Conservation (phyloP, 1,140 invertebrate species). For the Linepithema humile region DNA sequence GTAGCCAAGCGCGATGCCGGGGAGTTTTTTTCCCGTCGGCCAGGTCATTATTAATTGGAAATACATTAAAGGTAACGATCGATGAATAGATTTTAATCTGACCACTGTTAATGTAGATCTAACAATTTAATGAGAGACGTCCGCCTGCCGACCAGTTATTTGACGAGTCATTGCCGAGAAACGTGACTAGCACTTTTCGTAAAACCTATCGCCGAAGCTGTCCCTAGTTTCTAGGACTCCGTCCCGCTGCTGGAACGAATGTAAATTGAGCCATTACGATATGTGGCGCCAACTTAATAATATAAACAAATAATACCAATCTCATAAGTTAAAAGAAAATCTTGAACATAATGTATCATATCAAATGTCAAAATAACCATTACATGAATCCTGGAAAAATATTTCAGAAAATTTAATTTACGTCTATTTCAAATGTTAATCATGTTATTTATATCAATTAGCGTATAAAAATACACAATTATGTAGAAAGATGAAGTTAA, state of each 20-base stretch:
- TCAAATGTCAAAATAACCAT: not conserved
- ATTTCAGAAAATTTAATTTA: not conserved
- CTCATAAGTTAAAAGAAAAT: not conserved
- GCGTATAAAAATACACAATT: not conserved
- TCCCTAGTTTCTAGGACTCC: not conserved
- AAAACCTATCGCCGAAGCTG: constrained; percentile 24
- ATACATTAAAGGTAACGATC: constrained; percentile 78
- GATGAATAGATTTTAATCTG: constrained; percentile 76
- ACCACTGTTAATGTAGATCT: constrained; percentile 78
- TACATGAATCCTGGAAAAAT: not conserved
- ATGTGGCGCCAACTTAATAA: not conserved
- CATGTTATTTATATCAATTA: not conserved
- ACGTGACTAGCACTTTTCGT: constrained; percentile 73
- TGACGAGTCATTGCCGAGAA: constrained; percentile 66
- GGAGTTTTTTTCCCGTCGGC: constrained; percentile 30
- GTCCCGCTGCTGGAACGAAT: constrained; percentile 13
- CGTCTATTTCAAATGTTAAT: not conserved
- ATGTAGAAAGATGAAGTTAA: not conserved
- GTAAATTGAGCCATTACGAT: constrained; percentile 7
- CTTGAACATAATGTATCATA: not conserved
- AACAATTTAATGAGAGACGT: constrained; percentile 81
- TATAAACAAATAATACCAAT: not conserved
- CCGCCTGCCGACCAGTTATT: constrained; percentile 75
- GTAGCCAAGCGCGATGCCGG: not conserved
- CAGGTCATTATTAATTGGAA: constrained; percentile 74